Evolutionary conservation across 2,797 vertebrate species (phyloP).

Genomic region (Hirundo rustica): DNA sequence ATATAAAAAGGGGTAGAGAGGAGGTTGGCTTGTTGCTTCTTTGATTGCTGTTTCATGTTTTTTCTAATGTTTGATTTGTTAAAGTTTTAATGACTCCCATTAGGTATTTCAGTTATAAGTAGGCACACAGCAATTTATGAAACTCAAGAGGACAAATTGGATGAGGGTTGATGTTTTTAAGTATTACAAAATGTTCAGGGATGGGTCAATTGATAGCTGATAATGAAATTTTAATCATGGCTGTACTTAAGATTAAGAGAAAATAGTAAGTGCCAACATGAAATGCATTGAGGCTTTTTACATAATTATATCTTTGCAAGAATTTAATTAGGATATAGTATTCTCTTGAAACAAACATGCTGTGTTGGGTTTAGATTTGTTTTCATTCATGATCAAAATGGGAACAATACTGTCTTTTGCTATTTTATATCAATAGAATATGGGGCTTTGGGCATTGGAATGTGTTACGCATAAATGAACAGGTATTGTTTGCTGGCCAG

Average conservation of each 20-base stretch:
- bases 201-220: not conserved
- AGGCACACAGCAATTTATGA: not conserved
- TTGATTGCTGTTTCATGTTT: not conserved
- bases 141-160: not conserved
- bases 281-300: not conserved
- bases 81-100: not conserved
- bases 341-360: not conserved
- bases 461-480: not conserved
- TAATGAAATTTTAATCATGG: conserved; percentile 21
- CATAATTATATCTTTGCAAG: not conserved
- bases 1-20: not conserved
- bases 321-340: not conserved
- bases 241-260: not conserved
- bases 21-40: not conserved
- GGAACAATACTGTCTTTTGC: not conserved
- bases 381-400: not conserved
- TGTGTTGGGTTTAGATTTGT: not conserved
- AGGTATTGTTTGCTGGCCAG: not conserved
- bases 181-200: not conserved
- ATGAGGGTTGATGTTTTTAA: not conserved
- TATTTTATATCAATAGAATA: not conserved
- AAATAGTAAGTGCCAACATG: not conserved
- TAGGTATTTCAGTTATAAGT: conserved; percentile 14
- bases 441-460: not conserved
- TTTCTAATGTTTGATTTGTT: not conserved